A percentile compares a stretch with the other conserved stretches of the same genome.
Conservation (phyloP, 1,140 invertebrate genomes). For the Hestina assimilis region DNA sequence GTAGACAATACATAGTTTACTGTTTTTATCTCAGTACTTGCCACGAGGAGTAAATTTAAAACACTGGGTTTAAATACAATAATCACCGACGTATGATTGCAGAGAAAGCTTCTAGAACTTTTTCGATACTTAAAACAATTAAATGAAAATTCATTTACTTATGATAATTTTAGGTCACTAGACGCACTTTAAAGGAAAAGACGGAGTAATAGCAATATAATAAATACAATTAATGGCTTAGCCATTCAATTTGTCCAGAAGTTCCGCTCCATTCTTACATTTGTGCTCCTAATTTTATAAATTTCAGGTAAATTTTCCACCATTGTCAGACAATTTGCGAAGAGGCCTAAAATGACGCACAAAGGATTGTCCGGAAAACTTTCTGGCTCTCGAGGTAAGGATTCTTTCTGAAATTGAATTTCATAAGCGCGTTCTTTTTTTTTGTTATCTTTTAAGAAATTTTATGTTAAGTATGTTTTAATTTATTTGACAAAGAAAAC, state of each 20-base stretch:
- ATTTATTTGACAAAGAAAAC: too few relatives aligned
- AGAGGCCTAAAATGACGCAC: slow-evolving; percentile 2
- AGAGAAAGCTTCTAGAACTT: not conserved
- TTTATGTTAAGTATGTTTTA: too few relatives aligned
- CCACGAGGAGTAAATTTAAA: too few relatives aligned
- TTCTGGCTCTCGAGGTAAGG: not conserved
- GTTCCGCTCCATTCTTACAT: not conserved
- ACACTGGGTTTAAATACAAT: not conserved
- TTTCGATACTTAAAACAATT: not conserved
- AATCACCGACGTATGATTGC: not conserved
- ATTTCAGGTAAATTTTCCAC: slow-evolving; percentile 8
- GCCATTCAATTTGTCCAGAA: not conserved
- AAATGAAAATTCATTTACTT: slow-evolving; percentile 3
- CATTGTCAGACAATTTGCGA: slow-evolving; percentile 8
- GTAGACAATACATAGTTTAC: too few relatives aligned
- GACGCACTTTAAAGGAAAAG: not conserved
- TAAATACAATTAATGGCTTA: not conserved
- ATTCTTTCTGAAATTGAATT: not conserved
- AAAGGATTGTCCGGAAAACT: not conserved
- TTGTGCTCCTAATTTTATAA: slow-evolving; percentile 5
- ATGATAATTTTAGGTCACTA: slow-evolving; percentile 1
- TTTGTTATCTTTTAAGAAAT: too few relatives aligned
- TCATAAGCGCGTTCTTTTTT: not conserved
- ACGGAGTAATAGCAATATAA: not conserved
- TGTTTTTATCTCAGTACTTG: too few relatives aligned